Evolutionary conservation across 2,888 invertebrate genomes (phyloP), one percentile per base, ranked within the genome.

Genomic region (Neocrepidodera transversa): DNA sequence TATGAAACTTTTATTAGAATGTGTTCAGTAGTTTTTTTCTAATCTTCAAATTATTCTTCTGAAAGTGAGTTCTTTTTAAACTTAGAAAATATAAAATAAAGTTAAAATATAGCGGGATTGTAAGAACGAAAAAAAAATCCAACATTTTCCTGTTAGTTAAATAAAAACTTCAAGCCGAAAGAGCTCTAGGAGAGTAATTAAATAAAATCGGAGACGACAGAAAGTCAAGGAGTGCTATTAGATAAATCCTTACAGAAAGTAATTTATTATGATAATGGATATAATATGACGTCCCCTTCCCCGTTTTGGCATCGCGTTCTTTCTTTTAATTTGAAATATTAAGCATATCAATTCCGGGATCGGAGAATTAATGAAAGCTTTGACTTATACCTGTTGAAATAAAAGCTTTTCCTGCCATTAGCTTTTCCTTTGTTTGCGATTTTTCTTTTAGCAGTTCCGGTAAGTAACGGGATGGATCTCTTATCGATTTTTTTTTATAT

Each of bases 251-350:
- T 38, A 17, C 38, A n/a, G 14, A 38, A 17, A 38, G 38, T 38
- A 38, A 38, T 38, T 16, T 38, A 16, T 38, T 38, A 38, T 38
- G 38, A 38, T 38, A 38, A 38, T 38, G 38, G 38, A 38, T 38
- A n/a, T n/a, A 38, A 38, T 38, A 38, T 17, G 38, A 14, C 17
- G 7, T 38, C 10, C 17, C 10, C 17, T 38, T 38, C 17, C 16
- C 4, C 38, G 5, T n/a, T 38, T 5, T 11, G 17, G 17, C 7
- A 5, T 38, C 17, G 13, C 5, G 14, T 35, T 38, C 38, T 38
- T 13, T 32, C 13, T 38, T 38, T 38, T 38, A 14, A 38, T 38
- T 38, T 38, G 10, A 38, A 38, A 38, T 38, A 38, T 17, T 11
- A 38, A 38, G 16, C 17, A 17, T 38, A 38, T 38, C 38, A 17